Percentiles rank a stretch among this genome's conserved stretches.
Conservation (phyloP, 1,140 invertebrate species). For the Drosophila bocki region DNA sequence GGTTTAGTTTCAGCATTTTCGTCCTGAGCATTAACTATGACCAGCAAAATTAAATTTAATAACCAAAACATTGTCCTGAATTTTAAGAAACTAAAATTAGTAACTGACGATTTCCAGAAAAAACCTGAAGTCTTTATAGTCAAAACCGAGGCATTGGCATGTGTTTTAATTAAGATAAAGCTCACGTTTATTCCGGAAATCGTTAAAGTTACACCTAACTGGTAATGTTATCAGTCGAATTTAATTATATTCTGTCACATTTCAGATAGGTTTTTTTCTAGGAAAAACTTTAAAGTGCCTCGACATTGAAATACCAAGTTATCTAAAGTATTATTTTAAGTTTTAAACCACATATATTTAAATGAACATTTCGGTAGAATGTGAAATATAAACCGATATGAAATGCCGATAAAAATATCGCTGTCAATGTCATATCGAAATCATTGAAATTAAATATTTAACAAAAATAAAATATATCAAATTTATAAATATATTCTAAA, state of each 20-base stretch:
- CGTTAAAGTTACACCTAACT: too few relatives aligned
- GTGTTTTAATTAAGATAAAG: slow-evolving; percentile 6
- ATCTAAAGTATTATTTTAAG: too few relatives aligned
- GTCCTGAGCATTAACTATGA: neutral
- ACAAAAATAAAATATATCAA: too few relatives aligned
- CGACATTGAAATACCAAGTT: neutral
- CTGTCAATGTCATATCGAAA: too few relatives aligned
- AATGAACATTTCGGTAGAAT: neutral
- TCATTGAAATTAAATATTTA: too few relatives aligned
- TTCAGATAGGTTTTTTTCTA: neutral
- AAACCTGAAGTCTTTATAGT: neutral
- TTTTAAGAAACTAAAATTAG: neutral
- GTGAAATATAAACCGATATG: neutral
- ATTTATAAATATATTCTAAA: too few relatives aligned
- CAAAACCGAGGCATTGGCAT: neutral
- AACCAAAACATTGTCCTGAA: neutral
- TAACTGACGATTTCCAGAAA: neutral
- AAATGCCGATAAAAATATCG: too few relatives aligned
- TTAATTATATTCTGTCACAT: neutral
- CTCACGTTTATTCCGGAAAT: neutral
- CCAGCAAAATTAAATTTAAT: neutral
- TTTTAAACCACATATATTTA: neutral
- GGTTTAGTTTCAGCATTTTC: too few relatives aligned
- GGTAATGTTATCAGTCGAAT: neutral
- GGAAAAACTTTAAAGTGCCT: neutral